Evolutionary conservation across 2,888 invertebrate species (phyloP).

Genomic region (Ichneumoninae sp.): DNA sequence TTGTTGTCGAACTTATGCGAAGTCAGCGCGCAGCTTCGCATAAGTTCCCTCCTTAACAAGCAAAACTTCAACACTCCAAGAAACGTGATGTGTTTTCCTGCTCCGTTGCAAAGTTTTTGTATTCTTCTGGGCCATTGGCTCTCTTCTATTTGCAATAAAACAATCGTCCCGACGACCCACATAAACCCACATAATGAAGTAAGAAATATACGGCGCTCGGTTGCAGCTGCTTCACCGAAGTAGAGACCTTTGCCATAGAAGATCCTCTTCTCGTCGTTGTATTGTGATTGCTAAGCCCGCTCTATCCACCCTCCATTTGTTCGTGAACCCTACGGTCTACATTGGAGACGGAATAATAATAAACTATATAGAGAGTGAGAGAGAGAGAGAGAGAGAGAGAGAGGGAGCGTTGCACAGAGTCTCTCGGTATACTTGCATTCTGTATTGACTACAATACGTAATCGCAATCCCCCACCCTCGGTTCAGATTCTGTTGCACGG

Average conservation of each 20-base stretch:
- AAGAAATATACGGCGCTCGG: constrained; percentile 27
- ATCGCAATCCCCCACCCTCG: constrained; percentile 44
- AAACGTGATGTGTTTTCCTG: not conserved
- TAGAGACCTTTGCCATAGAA: constrained; percentile 20
- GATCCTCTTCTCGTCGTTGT: not conserved
- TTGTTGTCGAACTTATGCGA: too few relatives aligned
- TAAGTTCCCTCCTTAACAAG: not conserved
- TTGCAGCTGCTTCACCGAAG: constrained; percentile 14
- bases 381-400: not conserved
- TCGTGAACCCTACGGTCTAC: not conserved
- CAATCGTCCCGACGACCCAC: constrained; percentile 4
- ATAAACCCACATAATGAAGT: constrained; percentile 14
- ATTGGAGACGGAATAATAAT: constrained; percentile 17
- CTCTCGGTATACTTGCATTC: constrained; percentile 6
- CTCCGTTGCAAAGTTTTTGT: not conserved
- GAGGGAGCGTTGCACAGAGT: not conserved
- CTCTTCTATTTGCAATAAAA: not conserved
- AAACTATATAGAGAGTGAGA: constrained; percentile 1
- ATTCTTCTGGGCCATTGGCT: not conserved
- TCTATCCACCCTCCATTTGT: not conserved
- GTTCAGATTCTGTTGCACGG: constrained; percentile 2
- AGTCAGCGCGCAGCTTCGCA: too few relatives aligned
- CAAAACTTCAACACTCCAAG: not conserved
- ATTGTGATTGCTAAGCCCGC: constrained; percentile 5
- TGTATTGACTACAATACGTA: constrained; percentile 43